phyloP scores from a whole-genome alignment of 2,888 invertebrate species.

The Trilocha varians region DNA sequence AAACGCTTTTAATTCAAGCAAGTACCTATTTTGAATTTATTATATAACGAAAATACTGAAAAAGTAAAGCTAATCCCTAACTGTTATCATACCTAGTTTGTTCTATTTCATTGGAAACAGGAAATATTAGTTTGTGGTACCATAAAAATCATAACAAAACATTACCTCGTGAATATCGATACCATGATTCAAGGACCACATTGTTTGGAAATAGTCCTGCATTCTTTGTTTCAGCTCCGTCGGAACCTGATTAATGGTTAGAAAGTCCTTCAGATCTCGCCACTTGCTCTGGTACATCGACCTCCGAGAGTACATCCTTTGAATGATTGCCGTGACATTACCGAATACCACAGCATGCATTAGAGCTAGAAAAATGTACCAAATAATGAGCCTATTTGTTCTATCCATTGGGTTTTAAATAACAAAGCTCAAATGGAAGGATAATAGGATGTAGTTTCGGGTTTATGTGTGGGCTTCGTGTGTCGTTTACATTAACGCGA shows the following conservation, averaged over 20 bases:
- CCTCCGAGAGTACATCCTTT: slow-evolving; percentile 94
- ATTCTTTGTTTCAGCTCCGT: slow-evolving; percentile 95
- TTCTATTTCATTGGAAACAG: too few species aligned
- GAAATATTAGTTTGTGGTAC: too few species aligned
- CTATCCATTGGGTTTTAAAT: neutral
- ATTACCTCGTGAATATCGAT: slow-evolving; percentile 95
- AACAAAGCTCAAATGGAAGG: neutral
- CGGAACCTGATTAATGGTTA: slow-evolving; percentile 94
- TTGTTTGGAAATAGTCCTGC: slow-evolving; percentile 98
- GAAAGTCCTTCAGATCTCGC: slow-evolving; percentile 95
- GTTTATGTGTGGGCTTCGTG: neutral
- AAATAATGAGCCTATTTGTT: neutral
- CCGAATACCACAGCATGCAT: slow-evolving; percentile 99
- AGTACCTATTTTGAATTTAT: too few species aligned
- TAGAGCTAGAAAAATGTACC: slow-evolving; percentile 76
- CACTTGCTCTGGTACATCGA: slow-evolving; percentile 96
- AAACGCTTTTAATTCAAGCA: too few species aligned
- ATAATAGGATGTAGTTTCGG: neutral
- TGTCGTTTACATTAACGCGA: too few species aligned
- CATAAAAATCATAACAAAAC: neutral
- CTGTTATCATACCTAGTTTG: too few species aligned
- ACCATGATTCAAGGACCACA: slow-evolving; percentile 98
- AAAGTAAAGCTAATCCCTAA: too few species aligned
- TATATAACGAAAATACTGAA: too few species aligned
- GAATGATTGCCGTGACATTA: slow-evolving; percentile 97